Base-by-base conservation (phyloP, 1,140 invertebrate species). In the Belonocnema kinseyi region DNA sequence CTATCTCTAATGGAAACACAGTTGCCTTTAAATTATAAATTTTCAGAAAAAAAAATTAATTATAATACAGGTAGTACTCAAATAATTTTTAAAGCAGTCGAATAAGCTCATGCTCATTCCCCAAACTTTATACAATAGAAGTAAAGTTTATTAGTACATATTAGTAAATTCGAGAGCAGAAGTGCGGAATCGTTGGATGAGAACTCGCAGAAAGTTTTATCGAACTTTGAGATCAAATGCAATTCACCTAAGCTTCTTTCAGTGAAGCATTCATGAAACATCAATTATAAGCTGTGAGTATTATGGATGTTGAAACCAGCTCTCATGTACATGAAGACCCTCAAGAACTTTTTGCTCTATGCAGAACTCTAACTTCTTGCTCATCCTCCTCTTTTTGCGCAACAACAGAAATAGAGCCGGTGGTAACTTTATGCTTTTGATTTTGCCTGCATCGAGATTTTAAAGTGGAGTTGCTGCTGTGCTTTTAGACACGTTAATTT, bases 291-390 rank as follows among this genome's bases (percentile, higher is more conserved):
- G 58, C 58, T 33, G 58, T 61, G 58, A 40, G 58, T 61, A 33
- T 61, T 61, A 61, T 61, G 58, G 58, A 61, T 61, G 58, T 33
- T 61, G 21, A 33, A 61, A 2, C 26, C 58, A 61, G 58, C 21
- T 61, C 58, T 61, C 58, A 61, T 61, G 58, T 61, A 61, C 58
- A 61, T 26, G 58, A 61, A 21, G 58, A 26, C 58, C 21, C 58
- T 61, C 58, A 26, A 61, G 26, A 61, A 61, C 58, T 61, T 61
- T 61, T 61, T 61, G 58, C 58, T 19, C 16, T 13, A 61, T 61
- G 58, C 16, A 61, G 58, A 61, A 61, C 58, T 61, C 58, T 13
- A 61, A 61, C 58, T 61, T 61, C 58, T 61, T 61, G 21, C 58
- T 46, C 7, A 6, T 46, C 40, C 11, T 46, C 7, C 40, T 46